Evolutionary conservation across 2,113 vertebrate species (phyloP).

Genomic region (Eublepharis macularius): DNA sequence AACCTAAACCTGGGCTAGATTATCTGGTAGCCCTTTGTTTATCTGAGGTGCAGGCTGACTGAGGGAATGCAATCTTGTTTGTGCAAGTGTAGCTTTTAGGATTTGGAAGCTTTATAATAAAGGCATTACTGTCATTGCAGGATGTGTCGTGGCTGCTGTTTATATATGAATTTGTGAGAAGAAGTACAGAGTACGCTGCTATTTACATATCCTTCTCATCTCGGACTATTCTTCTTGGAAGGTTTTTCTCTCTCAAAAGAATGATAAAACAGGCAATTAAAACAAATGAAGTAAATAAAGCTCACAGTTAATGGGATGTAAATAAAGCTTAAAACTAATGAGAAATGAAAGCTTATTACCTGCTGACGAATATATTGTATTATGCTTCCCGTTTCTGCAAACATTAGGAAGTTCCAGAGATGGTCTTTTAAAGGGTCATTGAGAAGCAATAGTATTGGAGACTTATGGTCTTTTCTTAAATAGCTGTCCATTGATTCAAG

Average conservation of each 20-base stretch:
- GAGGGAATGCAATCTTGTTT: constrained; percentile 4
- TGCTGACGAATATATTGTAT: constrained; percentile 18
- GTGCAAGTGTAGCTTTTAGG: constrained; percentile 4
- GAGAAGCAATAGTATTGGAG: neutral
- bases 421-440: neutral
- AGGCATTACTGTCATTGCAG: constrained; percentile 5
- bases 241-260: neutral
- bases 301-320: constrained; percentile 31
- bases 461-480: neutral
- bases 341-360: constrained; percentile 7
- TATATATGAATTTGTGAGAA: neutral
- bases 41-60: constrained; percentile 26
- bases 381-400: neutral
- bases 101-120: constrained; percentile 23
- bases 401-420: neutral
- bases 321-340: constrained; percentile 23
- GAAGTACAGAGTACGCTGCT: neutral
- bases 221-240: neutral
- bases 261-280: constrained; percentile 25
- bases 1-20: constrained; percentile 24
- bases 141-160: neutral
- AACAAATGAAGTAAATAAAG: constrained; percentile 36
- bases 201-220: constrained; percentile 10
- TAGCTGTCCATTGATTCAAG: too few species aligned
- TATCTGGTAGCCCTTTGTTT: constrained; percentile 24